Percentiles rank a stretch among this genome's conserved stretches.
Evolutionary conservation across 2,797 vertebrate genomes (phyloP).

Genomic region (Petrocephalus schoutedeni): DNA sequence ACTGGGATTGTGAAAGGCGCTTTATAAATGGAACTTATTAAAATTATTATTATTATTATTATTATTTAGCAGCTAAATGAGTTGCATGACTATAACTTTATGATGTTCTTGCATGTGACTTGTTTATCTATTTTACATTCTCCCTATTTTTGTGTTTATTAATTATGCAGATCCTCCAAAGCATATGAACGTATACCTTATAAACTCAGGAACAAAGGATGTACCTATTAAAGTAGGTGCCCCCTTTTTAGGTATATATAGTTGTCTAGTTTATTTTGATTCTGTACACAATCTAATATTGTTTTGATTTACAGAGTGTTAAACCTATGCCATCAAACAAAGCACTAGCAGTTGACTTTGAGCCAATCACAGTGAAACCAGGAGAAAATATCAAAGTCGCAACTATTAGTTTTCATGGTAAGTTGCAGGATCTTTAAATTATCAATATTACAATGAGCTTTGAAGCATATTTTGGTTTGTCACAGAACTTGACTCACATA

Average conservation of each 20-base stretch:
- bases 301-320: constrained; percentile 74
- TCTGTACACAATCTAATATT: neutral
- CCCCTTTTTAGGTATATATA: neutral
- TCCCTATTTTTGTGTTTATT: constrained; percentile 30
- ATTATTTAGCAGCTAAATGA: neutral
- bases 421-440: constrained; percentile 47
- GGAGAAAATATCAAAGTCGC: constrained; percentile 98
- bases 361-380: constrained; percentile 88
- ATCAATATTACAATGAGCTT: neutral
- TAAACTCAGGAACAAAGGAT: constrained; percentile 98
- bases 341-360: constrained; percentile 88
- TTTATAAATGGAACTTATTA: no score
- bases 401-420: constrained; percentile 95
- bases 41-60: no score
- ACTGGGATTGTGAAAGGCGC: no score
- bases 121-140: neutral
- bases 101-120: neutral
- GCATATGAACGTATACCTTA: constrained; percentile 90
- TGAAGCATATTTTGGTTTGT: neutral
- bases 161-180: constrained; percentile 84
- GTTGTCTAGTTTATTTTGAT: neutral
- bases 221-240: constrained; percentile 90
- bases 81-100: neutral
- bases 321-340: constrained; percentile 89
- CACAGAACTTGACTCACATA: neutral